A percentile compares a stretch with the other conserved stretches of the same genome.
These are phyloP conservation scores for Heteronetta atricapilla DNA, from an alignment of 2,113 vertebrate genomes.

Conservation along the genomic window DNA sequence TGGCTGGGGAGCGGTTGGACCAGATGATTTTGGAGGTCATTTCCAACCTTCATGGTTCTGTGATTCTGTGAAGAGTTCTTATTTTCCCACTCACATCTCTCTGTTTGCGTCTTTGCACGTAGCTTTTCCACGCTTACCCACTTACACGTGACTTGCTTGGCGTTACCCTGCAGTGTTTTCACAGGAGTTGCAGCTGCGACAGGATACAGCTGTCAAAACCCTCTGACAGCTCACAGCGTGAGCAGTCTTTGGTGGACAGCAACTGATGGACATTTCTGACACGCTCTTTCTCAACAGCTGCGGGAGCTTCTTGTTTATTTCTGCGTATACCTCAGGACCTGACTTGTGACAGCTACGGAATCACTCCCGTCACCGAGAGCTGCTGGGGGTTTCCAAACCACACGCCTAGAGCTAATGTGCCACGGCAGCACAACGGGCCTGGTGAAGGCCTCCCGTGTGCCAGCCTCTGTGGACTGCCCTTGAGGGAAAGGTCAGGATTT, in stretches of 20 bases:
- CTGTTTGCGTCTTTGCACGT: neutral
- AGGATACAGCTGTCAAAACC: neutral
- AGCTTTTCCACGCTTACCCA: neutral
- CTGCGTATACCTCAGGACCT: neutral
- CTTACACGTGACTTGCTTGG: neutral
- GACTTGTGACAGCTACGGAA: neutral
- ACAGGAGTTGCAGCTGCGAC: neutral
- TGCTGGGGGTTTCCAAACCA: neutral
- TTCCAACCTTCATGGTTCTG: too few species aligned
- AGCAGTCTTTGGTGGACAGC: neutral
- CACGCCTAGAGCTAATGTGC: neutral
- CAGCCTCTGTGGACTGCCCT: neutral
- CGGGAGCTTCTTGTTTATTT: neutral
- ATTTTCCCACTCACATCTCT: neutral
- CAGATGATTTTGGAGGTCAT: too few species aligned
- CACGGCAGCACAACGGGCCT: rapidly evolving
- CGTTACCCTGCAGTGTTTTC: neutral
- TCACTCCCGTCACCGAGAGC: neutral
- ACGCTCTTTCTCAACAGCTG: neutral
- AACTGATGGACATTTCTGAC: neutral
- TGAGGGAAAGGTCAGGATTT: neutral
- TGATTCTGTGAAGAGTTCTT: neutral
- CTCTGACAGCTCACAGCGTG: neutral
- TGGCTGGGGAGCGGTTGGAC: too few species aligned
- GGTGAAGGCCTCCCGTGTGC: neutral